phyloP scores from a whole-genome alignment of 2,797 vertebrate species.

The Halcyon chelicuti region DNA sequence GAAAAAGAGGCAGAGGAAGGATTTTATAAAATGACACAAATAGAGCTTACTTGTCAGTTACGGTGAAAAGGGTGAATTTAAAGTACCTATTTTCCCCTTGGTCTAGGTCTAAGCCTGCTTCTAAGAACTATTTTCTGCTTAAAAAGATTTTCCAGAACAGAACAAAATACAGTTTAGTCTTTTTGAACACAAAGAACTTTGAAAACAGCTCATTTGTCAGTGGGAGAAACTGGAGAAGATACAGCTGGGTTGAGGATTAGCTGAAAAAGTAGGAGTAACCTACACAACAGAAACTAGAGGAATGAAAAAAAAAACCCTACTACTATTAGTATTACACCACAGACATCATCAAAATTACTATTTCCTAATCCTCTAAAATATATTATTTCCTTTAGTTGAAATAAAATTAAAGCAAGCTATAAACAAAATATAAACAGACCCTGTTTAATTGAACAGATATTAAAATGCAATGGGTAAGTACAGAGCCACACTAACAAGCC shows the following conservation, averaged over 20 bases:
- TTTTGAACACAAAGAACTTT: conserved; percentile 22
- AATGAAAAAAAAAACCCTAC: not conserved
- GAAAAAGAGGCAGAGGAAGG: not conserved
- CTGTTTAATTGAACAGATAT: conserved; percentile 3
- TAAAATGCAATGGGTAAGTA: not conserved
- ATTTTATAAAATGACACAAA: not conserved
- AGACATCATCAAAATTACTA: conserved; percentile 12
- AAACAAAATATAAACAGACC: conserved; percentile 37
- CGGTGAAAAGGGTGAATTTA: not conserved
- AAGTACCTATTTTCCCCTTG: not conserved
- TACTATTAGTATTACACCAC: not conserved
- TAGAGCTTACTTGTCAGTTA: not conserved
- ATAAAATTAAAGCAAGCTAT: conserved; percentile 32
- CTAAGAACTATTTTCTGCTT: not conserved
- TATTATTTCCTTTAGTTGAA: not conserved
- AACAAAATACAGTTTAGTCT: not conserved
- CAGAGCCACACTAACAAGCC: not conserved
- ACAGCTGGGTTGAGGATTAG: conserved; percentile 39
- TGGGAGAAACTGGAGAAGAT: conserved; percentile 27
- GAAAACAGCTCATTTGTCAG: conserved; percentile 43
- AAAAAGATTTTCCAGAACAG: not conserved
- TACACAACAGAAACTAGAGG: not conserved
- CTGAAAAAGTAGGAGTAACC: conserved; percentile 10
- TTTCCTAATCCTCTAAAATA: conserved; percentile 29
- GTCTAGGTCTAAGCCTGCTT: not conserved